Evolutionary conservation across 2,113 vertebrate genomes (phyloP), one percentile per base, ranked within the genome.

Genomic region (Ranitomeya variabilis): DNA sequence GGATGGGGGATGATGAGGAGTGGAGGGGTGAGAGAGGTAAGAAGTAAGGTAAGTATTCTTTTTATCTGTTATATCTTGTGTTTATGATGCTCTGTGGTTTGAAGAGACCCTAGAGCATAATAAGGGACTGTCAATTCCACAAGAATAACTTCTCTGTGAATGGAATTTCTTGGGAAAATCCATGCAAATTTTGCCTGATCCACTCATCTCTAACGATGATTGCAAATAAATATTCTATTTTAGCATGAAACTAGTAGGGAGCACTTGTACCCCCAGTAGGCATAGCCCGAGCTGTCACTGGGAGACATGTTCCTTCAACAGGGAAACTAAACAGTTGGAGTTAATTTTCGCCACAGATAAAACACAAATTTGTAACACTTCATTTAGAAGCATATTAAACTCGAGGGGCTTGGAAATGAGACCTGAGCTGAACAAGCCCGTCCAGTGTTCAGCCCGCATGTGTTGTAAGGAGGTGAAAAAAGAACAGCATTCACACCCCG

Each of bases 381-480:
- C 94, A 95, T 95, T 94, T 93, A 93, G 91, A 87, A 90, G 90
- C 80, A 90, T 93, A 95, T 93, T 91, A 95, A 93, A 91, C 93
- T 90, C 91, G 7, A n/a, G 91, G 92, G 92, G 91, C 64, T 89
- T 16, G 26, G 90, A 92, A 90, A 93, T 90, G 91, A 92, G 91
- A 92, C 90, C 92, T 92, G 90, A 86, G 26, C 89, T 86, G 93
- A 95, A 91, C 92, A 93, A 91, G 94, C 91, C 88, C 91, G 91
- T 91, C 89, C 91, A 92, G 91, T 91, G 89, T 78, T 92, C 76
- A 86, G 52, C 86, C 69, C 87, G 87, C 37, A 0, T 11, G 0
- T 14, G 78, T 89, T 91, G 89, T 80, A 93, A 91, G 90, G 84
- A 92, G 0, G 83, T 90, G 91, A 92, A 92, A 84, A 78, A 67